phyloP scores from a whole-genome alignment of 2,113 vertebrate genomes.

The Ciconia boyciana region DNA sequence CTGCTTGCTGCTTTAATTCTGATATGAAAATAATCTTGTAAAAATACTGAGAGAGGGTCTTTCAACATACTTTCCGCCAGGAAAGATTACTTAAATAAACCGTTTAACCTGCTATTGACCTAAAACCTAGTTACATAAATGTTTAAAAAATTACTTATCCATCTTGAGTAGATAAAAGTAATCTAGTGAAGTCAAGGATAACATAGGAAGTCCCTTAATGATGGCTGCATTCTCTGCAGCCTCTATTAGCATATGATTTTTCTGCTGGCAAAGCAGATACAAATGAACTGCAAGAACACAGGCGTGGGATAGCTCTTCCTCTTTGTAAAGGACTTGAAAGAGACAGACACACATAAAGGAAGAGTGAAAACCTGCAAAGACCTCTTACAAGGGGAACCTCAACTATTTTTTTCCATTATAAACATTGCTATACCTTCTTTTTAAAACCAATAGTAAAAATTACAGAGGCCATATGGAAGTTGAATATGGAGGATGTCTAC shows the following conservation, averaged over 20 bases:
- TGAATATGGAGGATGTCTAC: neutral
- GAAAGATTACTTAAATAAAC: constrained; percentile 45
- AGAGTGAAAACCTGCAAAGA: neutral
- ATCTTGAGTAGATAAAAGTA: constrained; percentile 32
- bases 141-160: constrained; percentile 47
- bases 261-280: neutral
- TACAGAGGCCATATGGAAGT: neutral
- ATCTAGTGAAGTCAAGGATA: constrained; percentile 39
- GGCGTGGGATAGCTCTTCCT: neutral
- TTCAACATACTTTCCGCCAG: constrained; percentile 13
- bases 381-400: neutral
- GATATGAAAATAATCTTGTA: constrained; percentile 55
- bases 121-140: constrained; percentile 42
- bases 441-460: neutral
- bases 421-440: neutral
- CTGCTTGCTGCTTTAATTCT: constrained; percentile 35
- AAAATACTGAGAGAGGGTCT: constrained; percentile 36
- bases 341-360: neutral
- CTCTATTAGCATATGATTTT: constrained; percentile 8
- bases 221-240: constrained; percentile 3
- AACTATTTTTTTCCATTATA: neutral
- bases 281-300: neutral
- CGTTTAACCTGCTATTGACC: constrained; percentile 47
- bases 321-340: neutral
- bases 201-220: constrained; percentile 10